A percentile compares a stretch with the other conserved stretches of the same genome.
Evolutionary conservation across 2,888 invertebrate species (phyloP).

Genomic region (Coelogynopora nodosa): DNA sequence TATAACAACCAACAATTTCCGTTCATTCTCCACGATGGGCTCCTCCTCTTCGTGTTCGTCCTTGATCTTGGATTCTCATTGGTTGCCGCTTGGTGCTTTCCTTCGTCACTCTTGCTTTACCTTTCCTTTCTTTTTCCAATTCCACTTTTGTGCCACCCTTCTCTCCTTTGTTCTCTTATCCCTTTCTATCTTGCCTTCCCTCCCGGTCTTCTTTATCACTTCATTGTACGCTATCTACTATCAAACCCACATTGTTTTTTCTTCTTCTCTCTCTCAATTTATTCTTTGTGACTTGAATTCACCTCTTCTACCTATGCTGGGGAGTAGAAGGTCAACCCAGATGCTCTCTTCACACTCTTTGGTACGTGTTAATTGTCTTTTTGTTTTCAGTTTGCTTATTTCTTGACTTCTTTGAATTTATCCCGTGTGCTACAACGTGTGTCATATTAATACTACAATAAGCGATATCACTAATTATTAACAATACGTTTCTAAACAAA

Average conservation of each 20-base stretch:
- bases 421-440: too few species aligned
- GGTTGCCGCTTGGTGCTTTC: constrained; percentile 8
- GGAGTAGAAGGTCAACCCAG: constrained; percentile 47
- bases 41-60: not conserved
- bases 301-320: not conserved
- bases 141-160: not conserved
- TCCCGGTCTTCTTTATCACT: not conserved
- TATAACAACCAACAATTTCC: constrained; percentile 23
- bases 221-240: not conserved
- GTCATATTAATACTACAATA: too few species aligned
- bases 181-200: not conserved
- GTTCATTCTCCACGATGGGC: constrained; percentile 10
- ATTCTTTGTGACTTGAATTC: not conserved
- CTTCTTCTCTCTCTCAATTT: not conserved
- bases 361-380: constrained; percentile 46
- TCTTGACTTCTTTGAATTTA: not conserved
- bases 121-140: not conserved
- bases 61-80: constrained; percentile 3
- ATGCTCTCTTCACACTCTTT: constrained; percentile 48
- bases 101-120: not conserved
- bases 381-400: constrained; percentile 30
- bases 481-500: too few species aligned
- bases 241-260: not conserved
- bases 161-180: not conserved
- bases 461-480: too few species aligned